A percentile compares a stretch with the other conserved stretches of the same genome.
These are phyloP conservation scores for Tachina grossa DNA, from an alignment of 2,888 invertebrate genomes.

Conservation along the genomic window DNA sequence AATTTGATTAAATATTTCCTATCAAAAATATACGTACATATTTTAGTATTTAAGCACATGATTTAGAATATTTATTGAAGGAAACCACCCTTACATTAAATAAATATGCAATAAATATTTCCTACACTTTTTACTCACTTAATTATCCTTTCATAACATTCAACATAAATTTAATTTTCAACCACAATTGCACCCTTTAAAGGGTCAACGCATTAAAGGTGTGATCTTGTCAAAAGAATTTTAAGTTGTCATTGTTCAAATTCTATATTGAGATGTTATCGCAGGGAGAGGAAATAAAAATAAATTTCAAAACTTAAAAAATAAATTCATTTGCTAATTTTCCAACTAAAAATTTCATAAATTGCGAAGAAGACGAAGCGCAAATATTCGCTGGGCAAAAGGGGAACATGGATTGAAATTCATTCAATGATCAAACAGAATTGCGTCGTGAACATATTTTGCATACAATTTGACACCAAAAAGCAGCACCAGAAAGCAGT, in stretches of 20 bases:
- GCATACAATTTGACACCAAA: too few species aligned
- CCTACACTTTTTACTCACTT: background rate
- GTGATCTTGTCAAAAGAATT: constrained; percentile 39
- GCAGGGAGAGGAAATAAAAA: constrained; percentile 1
- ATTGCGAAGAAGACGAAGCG: too few species aligned
- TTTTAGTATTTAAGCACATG: too few species aligned
- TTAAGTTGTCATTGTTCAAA: background rate
- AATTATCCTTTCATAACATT: background rate
- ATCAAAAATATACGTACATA: too few species aligned
- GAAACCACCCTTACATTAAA: too few species aligned
- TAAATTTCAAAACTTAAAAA: too few species aligned
- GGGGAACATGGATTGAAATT: background rate
- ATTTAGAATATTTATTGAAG: too few species aligned
- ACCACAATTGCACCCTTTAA: constrained; percentile 35
- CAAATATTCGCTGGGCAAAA: background rate
- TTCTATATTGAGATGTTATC: constrained; percentile 44
- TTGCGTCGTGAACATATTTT: too few species aligned
- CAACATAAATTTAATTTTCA: constrained; percentile 11
- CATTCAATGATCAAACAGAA: too few species aligned
- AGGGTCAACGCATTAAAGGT: constrained; percentile 34
- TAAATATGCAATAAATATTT: too few species aligned
- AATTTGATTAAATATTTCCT: too few species aligned
- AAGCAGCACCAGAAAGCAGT: too few species aligned
- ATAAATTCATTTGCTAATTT: constrained; percentile 21
- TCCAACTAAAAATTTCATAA: background rate